Evolutionary conservation across 1,140 invertebrate genomes (phyloP), one percentile per base, ranked within the genome.

Genomic region (Leptonema lineaticorne): DNA sequence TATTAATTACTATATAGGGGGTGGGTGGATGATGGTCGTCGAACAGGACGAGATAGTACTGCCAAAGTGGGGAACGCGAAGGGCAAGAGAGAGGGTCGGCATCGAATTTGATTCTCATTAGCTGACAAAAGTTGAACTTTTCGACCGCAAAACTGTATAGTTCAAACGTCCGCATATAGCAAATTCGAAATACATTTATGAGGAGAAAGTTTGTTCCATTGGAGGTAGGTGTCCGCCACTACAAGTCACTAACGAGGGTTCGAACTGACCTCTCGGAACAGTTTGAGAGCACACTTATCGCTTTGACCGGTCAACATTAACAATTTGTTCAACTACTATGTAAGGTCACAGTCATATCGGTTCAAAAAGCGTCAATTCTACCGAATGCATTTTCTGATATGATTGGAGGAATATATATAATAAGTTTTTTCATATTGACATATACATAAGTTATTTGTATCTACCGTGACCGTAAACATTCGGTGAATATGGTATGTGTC

Each of bases 211-310:
- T 67, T n/a, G 28, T 14, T 20, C 46, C 30, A 16, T 22, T 41
- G 45, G 18, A 29, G 58, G 33, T n/a, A 45, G 57, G 59, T 37
- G 37, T 37, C 41, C 16, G 46, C 11, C 18, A 20, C 37, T 37
- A 9, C 41, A 58, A 67, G 26, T 29, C 46, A 50, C 58, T 69
- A 69, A 69, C 59, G 67, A 69, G 67, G 67, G 67, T 69, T 63
- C 58, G 66, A 62, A 26, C 30, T 50, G 45, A 63, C 60, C 58
- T 37, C 56, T 27, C 30, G 33, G 28, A 62, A 62, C 58, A 28
- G 33, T 30, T 62, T 30, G 20, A 48, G 24, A n/a, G 50, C 48
- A 46, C 18, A 57, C 53, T 67, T 67, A 59, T 67, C 33, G 30
- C 58, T 60, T 37, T 33, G 30, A 60, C n/a, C 46, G 46, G 37